Evolutionary conservation across 92 coral and sea anemone species (phyloP).

Genomic region (Isaurus tuberculatus): DNA sequence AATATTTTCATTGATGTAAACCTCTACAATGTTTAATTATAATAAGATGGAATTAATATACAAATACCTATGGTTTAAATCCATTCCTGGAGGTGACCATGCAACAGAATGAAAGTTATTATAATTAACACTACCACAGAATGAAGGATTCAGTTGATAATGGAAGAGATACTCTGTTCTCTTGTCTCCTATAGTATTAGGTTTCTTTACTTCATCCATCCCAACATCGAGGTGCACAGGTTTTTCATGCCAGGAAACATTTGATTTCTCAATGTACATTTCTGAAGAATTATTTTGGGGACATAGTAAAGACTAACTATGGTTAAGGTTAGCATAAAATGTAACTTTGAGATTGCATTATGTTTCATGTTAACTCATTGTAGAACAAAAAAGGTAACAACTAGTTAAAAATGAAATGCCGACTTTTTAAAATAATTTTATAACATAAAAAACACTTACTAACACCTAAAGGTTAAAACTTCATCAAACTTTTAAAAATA

Average conservation of each 20-base stretch:
- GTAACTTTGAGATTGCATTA: background rate
- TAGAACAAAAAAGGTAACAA: too few species aligned
- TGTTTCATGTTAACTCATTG: background rate
- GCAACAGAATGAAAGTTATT: slow-evolving; percentile 51
- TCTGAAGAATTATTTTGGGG: slow-evolving; percentile 25
- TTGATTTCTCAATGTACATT: slow-evolving; percentile 50
- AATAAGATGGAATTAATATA: too few species aligned
- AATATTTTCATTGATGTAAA: too few species aligned
- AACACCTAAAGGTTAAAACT: too few species aligned
- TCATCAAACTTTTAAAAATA: too few species aligned
- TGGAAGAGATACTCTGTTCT: slow-evolving; percentile 30
- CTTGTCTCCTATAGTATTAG: slow-evolving; percentile 7
- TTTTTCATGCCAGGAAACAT: slow-evolving; percentile 16
- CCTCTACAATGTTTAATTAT: too few species aligned
- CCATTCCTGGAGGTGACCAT: slow-evolving; percentile 83
- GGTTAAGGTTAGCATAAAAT: slow-evolving; percentile 22
- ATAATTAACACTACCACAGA: slow-evolving; percentile 16
- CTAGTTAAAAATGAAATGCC: background rate
- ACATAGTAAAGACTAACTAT: slow-evolving; percentile 22
- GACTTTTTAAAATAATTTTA: too few species aligned
- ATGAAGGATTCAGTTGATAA: background rate
- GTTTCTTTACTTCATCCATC: slow-evolving; percentile 11
- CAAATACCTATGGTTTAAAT: slow-evolving; percentile 68
- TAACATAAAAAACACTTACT: too few species aligned
- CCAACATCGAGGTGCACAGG: slow-evolving; percentile 51